These are phyloP conservation scores for rat (Rattus norvegicus) DNA, from an alignment of 2,113 vertebrate species.

Conservation along the genomic window GRCr8 NC_086033.1:68954001-68954500, in stretches of 20 bases:
- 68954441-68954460: slow-evolving; percentile 76
- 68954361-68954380: slow-evolving; percentile 93
- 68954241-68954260: slow-evolving; percentile 92
- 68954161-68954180: slow-evolving; percentile 94
- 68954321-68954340: slow-evolving; percentile 90
- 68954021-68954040: slow-evolving; percentile 2
- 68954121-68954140: slow-evolving; percentile 93
- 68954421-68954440: slow-evolving; percentile 83
- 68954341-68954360: slow-evolving; percentile 95
- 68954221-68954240: slow-evolving; percentile 97
- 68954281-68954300: slow-evolving; percentile 94
- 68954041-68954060: slow-evolving; percentile 68
- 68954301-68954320: slow-evolving; percentile 96
- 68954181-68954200: slow-evolving; percentile 97
- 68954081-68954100: slow-evolving; percentile 94
- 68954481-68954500: slow-evolving; percentile 75
- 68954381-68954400: slow-evolving; percentile 89
- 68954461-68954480: slow-evolving; percentile 83
- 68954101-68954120: slow-evolving; percentile 93
- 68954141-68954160: slow-evolving; percentile 96
- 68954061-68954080: slow-evolving; percentile 78
- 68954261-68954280: slow-evolving; percentile 93
- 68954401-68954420: slow-evolving; percentile 86
- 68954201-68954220: slow-evolving; percentile 95
- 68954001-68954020: slow-evolving; percentile 70